These are phyloP conservation scores for Drosophila takahashii DNA, from an alignment of 1,140 invertebrate genomes.

Conservation along the genomic window DNA sequence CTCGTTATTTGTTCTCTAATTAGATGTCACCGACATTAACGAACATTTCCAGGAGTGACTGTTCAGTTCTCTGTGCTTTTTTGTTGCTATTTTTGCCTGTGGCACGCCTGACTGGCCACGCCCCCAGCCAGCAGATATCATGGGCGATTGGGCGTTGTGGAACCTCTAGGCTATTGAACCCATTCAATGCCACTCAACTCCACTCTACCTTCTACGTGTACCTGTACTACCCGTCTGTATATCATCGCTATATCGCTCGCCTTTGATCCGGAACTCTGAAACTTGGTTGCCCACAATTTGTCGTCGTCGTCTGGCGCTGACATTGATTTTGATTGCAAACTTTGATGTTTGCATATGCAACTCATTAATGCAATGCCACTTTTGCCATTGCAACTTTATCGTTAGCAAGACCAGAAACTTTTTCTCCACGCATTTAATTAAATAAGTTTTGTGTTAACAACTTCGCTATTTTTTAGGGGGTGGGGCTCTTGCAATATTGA, in stretches of 20 bases:
- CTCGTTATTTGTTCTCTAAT: constrained; percentile 60
- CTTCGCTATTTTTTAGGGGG: neutral
- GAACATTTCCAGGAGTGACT: constrained; percentile 32
- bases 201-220: too few relatives aligned
- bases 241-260: constrained; percentile 1
- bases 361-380: constrained; percentile 67
- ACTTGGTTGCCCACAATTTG: constrained; percentile 35
- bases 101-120: constrained; percentile 51
- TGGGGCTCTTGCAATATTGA: constrained; percentile 40
- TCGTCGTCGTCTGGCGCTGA: constrained; percentile 47
- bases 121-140: constrained; percentile 18
- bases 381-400: constrained; percentile 25
- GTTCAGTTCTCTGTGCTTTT: constrained; percentile 25
- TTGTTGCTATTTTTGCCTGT: constrained; percentile 36
- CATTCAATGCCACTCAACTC: constrained; percentile 37
- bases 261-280: constrained; percentile 24
- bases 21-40: constrained; percentile 53
- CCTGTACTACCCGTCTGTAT: constrained; percentile 4
- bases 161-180: constrained; percentile 58
- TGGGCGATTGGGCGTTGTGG: constrained; percentile 6
- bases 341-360: constrained; percentile 58
- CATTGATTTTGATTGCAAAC: constrained; percentile 68
- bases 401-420: constrained; percentile 20
- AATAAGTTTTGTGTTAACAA: constrained; percentile 65
- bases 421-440: constrained; percentile 61